Percentiles rank a stretch among this genome's conserved stretches.
phyloP scores from a whole-genome alignment of 2,113 vertebrate species.

The Bettongia penicillata region DNA sequence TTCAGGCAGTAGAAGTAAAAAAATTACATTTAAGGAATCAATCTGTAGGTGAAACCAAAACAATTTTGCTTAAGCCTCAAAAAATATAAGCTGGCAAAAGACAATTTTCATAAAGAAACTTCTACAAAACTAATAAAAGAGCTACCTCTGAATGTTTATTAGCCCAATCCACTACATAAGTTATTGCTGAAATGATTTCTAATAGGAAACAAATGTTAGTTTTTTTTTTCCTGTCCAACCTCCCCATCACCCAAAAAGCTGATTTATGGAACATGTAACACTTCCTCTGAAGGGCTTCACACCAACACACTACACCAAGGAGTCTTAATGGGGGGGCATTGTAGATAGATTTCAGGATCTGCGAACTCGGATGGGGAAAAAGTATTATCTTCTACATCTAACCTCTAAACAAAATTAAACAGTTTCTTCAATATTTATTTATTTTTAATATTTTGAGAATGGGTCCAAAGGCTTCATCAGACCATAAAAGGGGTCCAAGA shows the following conservation, averaged over 20 bases:
- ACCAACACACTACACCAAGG: not conserved
- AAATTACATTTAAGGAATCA: conserved; percentile 17
- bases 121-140: conserved; percentile 28
- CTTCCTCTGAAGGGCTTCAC: not conserved
- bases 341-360: not conserved
- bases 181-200: not conserved
- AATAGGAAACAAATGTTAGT: not conserved
- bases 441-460: not conserved
- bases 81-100: not conserved
- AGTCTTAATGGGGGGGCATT: not conserved
- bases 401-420: not conserved
- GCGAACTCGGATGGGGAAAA: not conserved
- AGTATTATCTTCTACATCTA: not conserved
- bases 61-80: not conserved
- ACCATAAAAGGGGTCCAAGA: not conserved
- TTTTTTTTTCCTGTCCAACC: not conserved
- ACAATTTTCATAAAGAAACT: conserved; percentile 20
- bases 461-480: not conserved
- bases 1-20: not conserved
- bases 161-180: not conserved
- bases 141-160: not conserved
- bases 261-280: not conserved
- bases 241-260: not conserved
- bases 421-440: not conserved
- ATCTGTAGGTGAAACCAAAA: conserved; percentile 15